Base-by-base conservation (phyloP, 2,113 vertebrate genomes). In the Hyla sarda region DNA sequence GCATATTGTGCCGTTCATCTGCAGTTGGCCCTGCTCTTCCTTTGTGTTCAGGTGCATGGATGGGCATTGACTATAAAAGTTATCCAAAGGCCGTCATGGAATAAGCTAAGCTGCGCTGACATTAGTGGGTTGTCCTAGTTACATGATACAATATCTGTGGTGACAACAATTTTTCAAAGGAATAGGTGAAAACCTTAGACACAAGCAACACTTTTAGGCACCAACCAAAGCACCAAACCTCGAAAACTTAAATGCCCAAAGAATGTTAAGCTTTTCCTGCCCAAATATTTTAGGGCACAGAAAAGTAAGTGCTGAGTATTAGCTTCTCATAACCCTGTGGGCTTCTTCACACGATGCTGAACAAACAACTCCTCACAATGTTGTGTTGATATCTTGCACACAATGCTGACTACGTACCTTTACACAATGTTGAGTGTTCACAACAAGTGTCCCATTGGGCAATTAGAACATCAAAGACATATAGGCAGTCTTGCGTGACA, bases 311-410 rank as follows among this genome's bases (percentile, higher is more conserved):
- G 74, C 74, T 77, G 48, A 77, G 25, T 17, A 77, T 52, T 21
- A 54, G 52, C 47, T 77, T 77, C 17, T 45, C 47, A 19, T 45
- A 73, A 73, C 23, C 34, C 71, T 47, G 23, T 73, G 41, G 5
- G 71, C 71, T 1, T 73, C n/a, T 73, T 73, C 71, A 73, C 71
- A 73, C 23, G 12, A 47, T 2, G 19, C 34, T 73, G 37, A 73
- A 41, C n/a, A 41, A 41, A 47, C 71, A 73, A 1, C 23, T 73
- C 8, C 23, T n/a, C 7, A 45, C 34, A 73, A 23, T 73, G 69
- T 41, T 73, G 19, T 73, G 69, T 45, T 41, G 69, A 52, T n/a
- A 50, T 28, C 47, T 77, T 77, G 48, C 74, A 77, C 48, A 21
- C n/a, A 52, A 52, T 52, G 45, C 47, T 77, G 74, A 52, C 48